Conservation (phyloP, 1,140 invertebrate genomes). For the Saccostrea cuccullata region DNA sequence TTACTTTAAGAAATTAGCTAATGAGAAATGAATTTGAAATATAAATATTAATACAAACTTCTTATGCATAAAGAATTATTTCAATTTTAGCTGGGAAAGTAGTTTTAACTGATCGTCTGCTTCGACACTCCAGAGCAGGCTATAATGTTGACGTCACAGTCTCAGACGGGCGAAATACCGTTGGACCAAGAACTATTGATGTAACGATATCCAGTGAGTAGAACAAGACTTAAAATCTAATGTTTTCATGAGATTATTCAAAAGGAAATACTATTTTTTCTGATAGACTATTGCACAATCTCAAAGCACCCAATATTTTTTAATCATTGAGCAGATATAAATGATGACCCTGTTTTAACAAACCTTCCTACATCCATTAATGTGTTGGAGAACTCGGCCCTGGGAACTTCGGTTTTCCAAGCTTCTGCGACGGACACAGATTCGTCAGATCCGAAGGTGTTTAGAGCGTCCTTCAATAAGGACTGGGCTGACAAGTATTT, state of each 20-base stretch:
- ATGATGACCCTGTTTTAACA: constrained; percentile 39
- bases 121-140: background rate
- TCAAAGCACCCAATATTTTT: background rate
- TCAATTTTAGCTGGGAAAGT: constrained; percentile 25
- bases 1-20: no score
- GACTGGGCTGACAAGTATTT: constrained; percentile 31
- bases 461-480: constrained; percentile 23
- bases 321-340: constrained; percentile 18
- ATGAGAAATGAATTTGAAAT: no score
- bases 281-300: background rate
- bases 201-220: constrained; percentile 35
- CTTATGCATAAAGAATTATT: background rate
- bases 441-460: constrained; percentile 26
- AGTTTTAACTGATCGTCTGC: constrained; percentile 32
- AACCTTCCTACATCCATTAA: background rate
- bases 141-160: constrained; percentile 37
- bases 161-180: constrained; percentile 6
- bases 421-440: constrained; percentile 36
- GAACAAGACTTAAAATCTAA: background rate
- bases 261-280: background rate
- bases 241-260: background rate
- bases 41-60: no score
- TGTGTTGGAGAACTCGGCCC: constrained; percentile 21
- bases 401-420: constrained; percentile 40
- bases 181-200: constrained; percentile 18